Percentiles rank a stretch among this genome's conserved stretches.
phyloP scores from a whole-genome alignment of 2,797 vertebrate species.

The Chelmon rostratus region DNA sequence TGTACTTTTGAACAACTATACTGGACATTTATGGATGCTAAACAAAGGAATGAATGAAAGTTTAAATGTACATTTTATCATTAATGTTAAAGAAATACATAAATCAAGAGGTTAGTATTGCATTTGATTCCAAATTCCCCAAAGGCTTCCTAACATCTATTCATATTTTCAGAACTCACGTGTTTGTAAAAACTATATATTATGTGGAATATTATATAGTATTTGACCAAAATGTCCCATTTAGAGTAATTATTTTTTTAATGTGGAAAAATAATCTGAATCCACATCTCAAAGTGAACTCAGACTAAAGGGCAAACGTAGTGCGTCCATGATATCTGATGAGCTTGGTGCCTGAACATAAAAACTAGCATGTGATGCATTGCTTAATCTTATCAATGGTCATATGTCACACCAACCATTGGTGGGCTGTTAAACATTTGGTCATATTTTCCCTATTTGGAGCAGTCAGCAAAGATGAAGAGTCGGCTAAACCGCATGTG shows the following conservation, averaged over 20 bases:
- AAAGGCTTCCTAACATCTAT: not conserved
- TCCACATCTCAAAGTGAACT: not conserved
- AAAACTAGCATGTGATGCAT: conserved; percentile 9
- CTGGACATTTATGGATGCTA: not conserved
- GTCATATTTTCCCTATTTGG: not conserved
- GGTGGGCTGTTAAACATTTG: not conserved
- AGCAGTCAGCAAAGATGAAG: not conserved
- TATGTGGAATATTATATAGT: not conserved
- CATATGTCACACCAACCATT: not conserved
- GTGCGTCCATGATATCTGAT: not conserved
- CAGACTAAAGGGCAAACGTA: conserved; percentile 5
- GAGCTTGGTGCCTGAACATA: not conserved
- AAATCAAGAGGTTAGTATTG: not conserved
- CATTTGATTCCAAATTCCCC: too few relatives aligned
- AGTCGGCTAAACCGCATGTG: not conserved
- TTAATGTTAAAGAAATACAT: not conserved
- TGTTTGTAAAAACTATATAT: too few relatives aligned
- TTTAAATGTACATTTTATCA: too few relatives aligned
- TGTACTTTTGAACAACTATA: not conserved
- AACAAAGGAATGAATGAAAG: not conserved
- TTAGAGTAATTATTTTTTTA: not conserved
- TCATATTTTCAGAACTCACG: not conserved
- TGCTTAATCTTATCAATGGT: conserved; percentile 17
- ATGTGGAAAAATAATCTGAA: not conserved
- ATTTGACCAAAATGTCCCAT: not conserved